phyloP scores from a whole-genome alignment of 2,797 vertebrate species.

The Cirrhinus mrigala region DNA sequence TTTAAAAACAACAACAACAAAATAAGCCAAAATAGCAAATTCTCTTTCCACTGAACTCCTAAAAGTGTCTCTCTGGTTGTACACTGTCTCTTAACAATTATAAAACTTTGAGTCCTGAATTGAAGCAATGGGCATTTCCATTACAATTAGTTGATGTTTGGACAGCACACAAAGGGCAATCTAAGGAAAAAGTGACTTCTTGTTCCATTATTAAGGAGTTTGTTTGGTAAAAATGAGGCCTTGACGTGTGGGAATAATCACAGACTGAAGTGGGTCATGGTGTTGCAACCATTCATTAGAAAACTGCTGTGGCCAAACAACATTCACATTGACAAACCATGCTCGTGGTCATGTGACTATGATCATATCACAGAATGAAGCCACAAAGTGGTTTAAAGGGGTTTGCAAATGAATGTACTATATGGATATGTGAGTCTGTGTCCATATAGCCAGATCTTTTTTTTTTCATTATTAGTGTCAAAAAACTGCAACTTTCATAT shows the following conservation, averaged over 20 bases:
- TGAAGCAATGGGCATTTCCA: constrained; percentile 34
- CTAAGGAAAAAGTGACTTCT: constrained; percentile 25
- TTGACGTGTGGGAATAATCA: constrained; percentile 18
- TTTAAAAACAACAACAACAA: not conserved
- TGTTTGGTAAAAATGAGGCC: constrained; percentile 7
- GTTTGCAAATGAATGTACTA: not conserved
- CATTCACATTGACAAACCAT: not conserved
- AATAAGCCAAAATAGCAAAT: not conserved
- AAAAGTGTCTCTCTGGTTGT: not conserved
- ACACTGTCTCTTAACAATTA: not conserved
- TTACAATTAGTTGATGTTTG: constrained; percentile 30
- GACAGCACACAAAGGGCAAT: constrained; percentile 21
- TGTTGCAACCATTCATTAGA: constrained; percentile 4
- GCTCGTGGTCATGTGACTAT: not conserved
- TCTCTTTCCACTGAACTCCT: not conserved
- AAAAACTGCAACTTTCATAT: not conserved
- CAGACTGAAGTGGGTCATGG: constrained; percentile 2
- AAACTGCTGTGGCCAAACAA: not conserved
- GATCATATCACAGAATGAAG: not conserved
- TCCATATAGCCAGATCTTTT: not conserved
- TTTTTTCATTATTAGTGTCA: not conserved
- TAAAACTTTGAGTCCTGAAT: not conserved
- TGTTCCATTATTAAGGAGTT: constrained; percentile 29
- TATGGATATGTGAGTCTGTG: not conserved
- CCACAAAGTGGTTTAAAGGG: constrained; percentile 15